Conservation (phyloP, 2,888 invertebrate species). For the Phaonia tiefii region DNA sequence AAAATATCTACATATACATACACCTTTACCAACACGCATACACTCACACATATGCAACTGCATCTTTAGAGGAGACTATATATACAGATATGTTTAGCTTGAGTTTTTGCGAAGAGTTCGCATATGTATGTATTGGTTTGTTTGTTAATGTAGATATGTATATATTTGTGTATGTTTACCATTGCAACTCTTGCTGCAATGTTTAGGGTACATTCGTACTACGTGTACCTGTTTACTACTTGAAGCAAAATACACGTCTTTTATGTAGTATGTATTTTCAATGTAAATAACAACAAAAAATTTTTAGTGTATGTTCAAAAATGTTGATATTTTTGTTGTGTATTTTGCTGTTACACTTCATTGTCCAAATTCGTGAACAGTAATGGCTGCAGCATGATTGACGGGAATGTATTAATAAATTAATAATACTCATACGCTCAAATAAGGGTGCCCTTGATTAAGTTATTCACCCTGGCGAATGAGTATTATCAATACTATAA, state of each 20-base stretch:
- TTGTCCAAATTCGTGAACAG: slow-evolving; percentile 14
- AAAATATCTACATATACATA: not conserved
- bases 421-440: too few species aligned
- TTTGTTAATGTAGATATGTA: not conserved
- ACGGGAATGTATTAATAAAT: too few species aligned
- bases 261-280: not conserved
- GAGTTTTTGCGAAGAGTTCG: not conserved
- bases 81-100: too few species aligned
- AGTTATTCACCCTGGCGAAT: too few species aligned
- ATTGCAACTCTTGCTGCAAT: not conserved
- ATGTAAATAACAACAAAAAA: slow-evolving; percentile 19
- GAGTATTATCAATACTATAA: too few species aligned
- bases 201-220: not conserved
- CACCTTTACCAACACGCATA: not conserved
- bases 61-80: not conserved
- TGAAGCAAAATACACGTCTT: not conserved
- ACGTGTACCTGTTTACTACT: not conserved
- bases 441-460: too few species aligned
- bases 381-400: slow-evolving; percentile 1
- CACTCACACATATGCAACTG: not conserved
- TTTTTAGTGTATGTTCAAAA: slow-evolving; percentile 6
- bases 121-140: not conserved
- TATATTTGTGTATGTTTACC: not conserved
- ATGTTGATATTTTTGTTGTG: not conserved
- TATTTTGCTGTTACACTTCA: slow-evolving; percentile 8